Evolutionary conservation across 1,140 invertebrate genomes (phyloP).

Genomic region (Akabosia matsudoensis): DNA sequence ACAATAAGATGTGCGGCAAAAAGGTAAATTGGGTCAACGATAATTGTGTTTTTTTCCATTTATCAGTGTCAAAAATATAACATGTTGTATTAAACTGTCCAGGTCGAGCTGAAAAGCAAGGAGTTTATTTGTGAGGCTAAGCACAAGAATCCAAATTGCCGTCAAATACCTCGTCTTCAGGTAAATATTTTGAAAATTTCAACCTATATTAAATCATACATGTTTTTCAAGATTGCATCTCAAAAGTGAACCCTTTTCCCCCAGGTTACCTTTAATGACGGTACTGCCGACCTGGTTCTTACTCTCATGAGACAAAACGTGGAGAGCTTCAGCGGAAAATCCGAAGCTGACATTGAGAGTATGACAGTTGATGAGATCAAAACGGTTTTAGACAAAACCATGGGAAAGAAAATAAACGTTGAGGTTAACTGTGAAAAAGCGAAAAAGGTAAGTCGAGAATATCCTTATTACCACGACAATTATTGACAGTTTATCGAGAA

Average conservation of each 20-base stretch:
- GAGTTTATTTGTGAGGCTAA: constrained; percentile 35
- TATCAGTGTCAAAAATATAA: neutral
- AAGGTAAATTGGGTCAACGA: constrained; percentile 15
- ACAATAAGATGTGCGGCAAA: constrained; percentile 33
- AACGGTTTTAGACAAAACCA: constrained; percentile 15
- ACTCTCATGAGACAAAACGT: constrained; percentile 29
- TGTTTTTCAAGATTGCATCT: neutral
- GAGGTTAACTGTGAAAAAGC: constrained; percentile 34
- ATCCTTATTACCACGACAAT: no score
- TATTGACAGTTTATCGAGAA: neutral
- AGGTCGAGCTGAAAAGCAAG: constrained; percentile 35
- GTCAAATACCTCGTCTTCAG: constrained; percentile 30
- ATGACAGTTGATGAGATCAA: constrained; percentile 30
- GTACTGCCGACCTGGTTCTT: constrained; percentile 33
- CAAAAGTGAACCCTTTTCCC: neutral
- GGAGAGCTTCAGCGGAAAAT: constrained; percentile 31
- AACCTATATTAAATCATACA: neutral
- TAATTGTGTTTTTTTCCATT: neutral
- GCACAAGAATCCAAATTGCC: constrained; percentile 31
- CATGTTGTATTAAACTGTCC: neutral
- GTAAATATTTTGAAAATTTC: neutral
- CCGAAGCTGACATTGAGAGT: constrained; percentile 21
- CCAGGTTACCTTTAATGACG: constrained; percentile 36
- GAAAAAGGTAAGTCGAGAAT: constrained; percentile 32
- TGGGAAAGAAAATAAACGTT: constrained; percentile 31